Base-by-base conservation (phyloP, 1,140 invertebrate species). In the Chrysopa pallens region DNA sequence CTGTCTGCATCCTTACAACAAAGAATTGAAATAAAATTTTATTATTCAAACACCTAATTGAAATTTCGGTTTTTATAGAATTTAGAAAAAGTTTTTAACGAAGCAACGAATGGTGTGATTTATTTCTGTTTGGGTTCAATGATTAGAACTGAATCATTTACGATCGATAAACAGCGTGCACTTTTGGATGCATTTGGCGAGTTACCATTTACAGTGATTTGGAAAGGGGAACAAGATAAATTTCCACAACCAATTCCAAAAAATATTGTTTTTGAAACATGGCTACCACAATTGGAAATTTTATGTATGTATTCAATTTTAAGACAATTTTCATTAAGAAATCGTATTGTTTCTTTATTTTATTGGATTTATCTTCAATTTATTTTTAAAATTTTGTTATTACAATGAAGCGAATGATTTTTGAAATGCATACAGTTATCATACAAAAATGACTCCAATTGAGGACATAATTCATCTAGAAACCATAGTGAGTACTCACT, bases 111-210 rank as follows among this genome's bases (percentile, higher is more conserved):
- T 49, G 80, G 80, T 1, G 72, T 80, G 2, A 68, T 84, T 29
- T 76, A 75, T 43, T 77, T 84, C 47, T 78, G 74, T 46, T 70
- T 84, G 50, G 81, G 81, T 13, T 77, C 78, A 4, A 70, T 75
- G 56, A 59, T 80, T 15, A 71, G 69, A 42, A 68, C 71, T 42
- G 68, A 73, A 15, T 66, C 68, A 0, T 64, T 84, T 50, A 66
- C 76, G 0, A 51, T 64, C 6, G 62, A 70, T 5, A 69, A 71
- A 45, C 46, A 74, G 0, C 52, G 73, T 50, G 68, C 60, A 6
- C 69, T 85, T 39, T 52, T 80, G 8, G 64, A 63, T 12, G 69
- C 69, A 2, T 76, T 81, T 45, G 54, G 66, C 1, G 56, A 67
- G 29, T 48, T 81, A 1, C 69, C 72, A 28, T 70, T 78, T 42